Percentiles rank a stretch among this genome's conserved stretches.
These are phyloP conservation scores for Sceloporus tristichus DNA, from an alignment of 2,113 vertebrate genomes.

Conservation along the genomic window DNA sequence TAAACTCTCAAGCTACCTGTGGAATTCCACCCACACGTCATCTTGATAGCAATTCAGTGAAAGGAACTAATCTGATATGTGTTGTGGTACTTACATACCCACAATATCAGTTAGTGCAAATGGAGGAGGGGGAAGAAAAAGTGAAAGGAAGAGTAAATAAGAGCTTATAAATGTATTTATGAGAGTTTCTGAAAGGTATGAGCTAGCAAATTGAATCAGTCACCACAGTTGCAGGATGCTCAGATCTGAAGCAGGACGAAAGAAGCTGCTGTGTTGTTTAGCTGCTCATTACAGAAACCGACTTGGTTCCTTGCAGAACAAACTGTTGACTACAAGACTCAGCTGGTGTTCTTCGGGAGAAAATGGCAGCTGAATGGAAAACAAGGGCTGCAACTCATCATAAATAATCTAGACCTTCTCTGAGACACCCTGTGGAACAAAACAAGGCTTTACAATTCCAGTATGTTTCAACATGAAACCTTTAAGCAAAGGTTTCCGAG, in stretches of 20 bases:
- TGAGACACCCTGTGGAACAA: constrained; percentile 15
- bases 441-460: neutral
- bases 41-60: constrained; percentile 17
- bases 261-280: neutral
- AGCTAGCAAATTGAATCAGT: neutral
- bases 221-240: neutral
- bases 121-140: neutral
- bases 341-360: constrained; percentile 17
- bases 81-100: neutral
- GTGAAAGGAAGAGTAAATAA: fast-evolving
- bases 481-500: neutral
- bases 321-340: constrained; percentile 14
- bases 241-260: neutral
- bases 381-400: constrained; percentile 30
- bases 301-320: neutral
- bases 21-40: constrained; percentile 2
- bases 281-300: constrained; percentile 1
- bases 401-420: constrained; percentile 8
- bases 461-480: neutral
- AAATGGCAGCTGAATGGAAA: constrained; percentile 34
- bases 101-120: neutral
- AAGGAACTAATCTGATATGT: constrained; percentile 34
- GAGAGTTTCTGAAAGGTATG: constrained; percentile 1
- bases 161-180: constrained; percentile 3
- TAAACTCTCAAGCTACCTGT: neutral